Evolutionary conservation across 2,888 invertebrate species (phyloP).

Genomic region (Lomographa bimaculata): DNA sequence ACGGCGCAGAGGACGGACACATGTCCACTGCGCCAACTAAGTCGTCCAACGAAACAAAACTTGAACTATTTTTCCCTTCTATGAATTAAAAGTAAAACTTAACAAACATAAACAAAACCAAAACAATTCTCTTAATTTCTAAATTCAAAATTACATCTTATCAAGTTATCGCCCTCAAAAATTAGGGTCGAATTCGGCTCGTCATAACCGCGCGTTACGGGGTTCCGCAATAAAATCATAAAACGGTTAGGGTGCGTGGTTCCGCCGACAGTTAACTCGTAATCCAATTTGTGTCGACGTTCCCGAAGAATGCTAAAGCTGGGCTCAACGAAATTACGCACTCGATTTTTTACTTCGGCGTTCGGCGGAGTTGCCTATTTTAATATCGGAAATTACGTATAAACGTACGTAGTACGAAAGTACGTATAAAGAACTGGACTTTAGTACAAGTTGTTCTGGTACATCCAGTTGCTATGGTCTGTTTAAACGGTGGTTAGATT

Average conservation of each 20-base stretch:
- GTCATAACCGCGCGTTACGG: slow-evolving; percentile 61
- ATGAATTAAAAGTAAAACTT: too few relatives aligned
- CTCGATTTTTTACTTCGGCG: slow-evolving; percentile 33
- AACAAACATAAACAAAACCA: slow-evolving; percentile 18
- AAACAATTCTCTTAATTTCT: slow-evolving; percentile 8
- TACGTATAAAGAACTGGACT: too few relatives aligned
- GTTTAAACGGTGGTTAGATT: too few relatives aligned
- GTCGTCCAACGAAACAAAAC: too few relatives aligned
- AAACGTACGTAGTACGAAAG: too few relatives aligned
- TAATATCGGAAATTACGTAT: slow-evolving; percentile 6
- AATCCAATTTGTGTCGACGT: slow-evolving; percentile 75
- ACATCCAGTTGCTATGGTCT: too few relatives aligned
- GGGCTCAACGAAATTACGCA: slow-evolving; percentile 64
- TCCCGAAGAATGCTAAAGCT: slow-evolving; percentile 68
- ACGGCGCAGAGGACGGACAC: too few relatives aligned
- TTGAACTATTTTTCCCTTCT: too few relatives aligned
- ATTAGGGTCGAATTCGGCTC: slow-evolving; percentile 48
- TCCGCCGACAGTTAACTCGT: slow-evolving; percentile 66
- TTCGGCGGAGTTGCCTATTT: slow-evolving; percentile 19
- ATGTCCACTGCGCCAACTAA: too few relatives aligned
- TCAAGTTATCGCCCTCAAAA: slow-evolving; percentile 20
- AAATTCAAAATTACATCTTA: slow-evolving; percentile 27
- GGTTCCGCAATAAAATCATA: slow-evolving; percentile 71
- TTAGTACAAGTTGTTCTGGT: too few relatives aligned
- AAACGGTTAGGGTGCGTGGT: slow-evolving; percentile 58